Evolutionary conservation across 1,140 invertebrate species (phyloP), one percentile per base, ranked within the genome.

Genomic region (Solen grandis): DNA sequence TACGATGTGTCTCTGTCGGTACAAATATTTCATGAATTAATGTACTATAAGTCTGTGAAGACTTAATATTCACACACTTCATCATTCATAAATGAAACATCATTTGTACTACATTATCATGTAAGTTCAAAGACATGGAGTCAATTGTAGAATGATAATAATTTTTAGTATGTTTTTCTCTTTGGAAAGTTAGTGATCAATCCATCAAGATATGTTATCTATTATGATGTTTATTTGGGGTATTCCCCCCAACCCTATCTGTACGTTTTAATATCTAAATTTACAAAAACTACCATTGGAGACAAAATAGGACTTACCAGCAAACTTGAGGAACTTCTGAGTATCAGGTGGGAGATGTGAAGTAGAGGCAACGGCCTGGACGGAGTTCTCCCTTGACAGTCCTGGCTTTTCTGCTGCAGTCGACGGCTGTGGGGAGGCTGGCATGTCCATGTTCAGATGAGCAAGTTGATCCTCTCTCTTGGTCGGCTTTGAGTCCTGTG

Each of bases 1-100:
- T 96, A 69, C 96, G 94, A 91, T 98, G 97, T 66, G 95, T 97
- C 93, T 98, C 97, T 95, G 89, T n/a, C n/a, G n/a, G 88, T 46
- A 46, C 8, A n/a, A 14, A 46, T 5, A 19, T 19, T n/a, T 8
- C 59, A 0, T 5, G 2, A 62, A 31, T 31, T 2, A 0, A 33
- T n/a, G 5, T 19, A 13, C 27, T 62, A 19, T 5, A 16, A 29
- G 33, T 19, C n/a, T 29, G 59, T 33, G 4, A 62, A 14, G 27
- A 62, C n/a, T n/a, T n/a, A n/a, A n/a, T n/a, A n/a, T n/a, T n/a
- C n/a, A n/a, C n/a, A n/a, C n/a, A n/a, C n/a, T n/a, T n/a, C n/a
- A n/a, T n/a, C n/a, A n/a, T n/a, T n/a, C n/a, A n/a, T n/a, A n/a
- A n/a, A n/a, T n/a, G n/a, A n/a, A n/a, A n/a, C n/a, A n/a, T n/a